Base-by-base conservation (phyloP, 2,888 invertebrate genomes). In the Chalcis sispes region DNA sequence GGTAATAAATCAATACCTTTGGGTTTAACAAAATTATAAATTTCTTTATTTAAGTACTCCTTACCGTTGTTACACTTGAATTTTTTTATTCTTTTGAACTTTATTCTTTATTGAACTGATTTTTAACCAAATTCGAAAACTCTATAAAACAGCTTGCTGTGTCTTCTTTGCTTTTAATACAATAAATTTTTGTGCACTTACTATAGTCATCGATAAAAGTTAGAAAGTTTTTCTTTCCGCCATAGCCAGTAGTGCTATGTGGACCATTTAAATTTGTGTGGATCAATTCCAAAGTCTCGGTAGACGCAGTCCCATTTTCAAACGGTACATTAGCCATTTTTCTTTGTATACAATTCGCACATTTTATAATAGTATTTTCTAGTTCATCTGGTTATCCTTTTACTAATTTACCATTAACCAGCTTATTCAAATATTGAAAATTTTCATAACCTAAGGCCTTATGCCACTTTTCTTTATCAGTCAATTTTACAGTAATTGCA, bases 271-370 rank as follows among this genome's bases (percentile, higher is more conserved):
- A 27, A 69, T 74, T 54, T 32, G 69, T 46, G 18, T 70, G 50
- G 0, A 70, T 54, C 8, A 75, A n/a, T 8, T 70, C 15, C n/a
- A 61, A 7, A 36, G 36, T 66, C 18, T 50, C 27, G 10, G 10
- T 46, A 8, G 46, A 7, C 4, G 15, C 36, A 25, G 52, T 48
- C n/a, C 52, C 48, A 23, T 62, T 62, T 54, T 72, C n/a, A 10
- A 72, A 62, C 0, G 48, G 25, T 50, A 50, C 18, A 66, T 66
- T 73, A 2, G 40, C 10, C 73, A 73, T 66, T 71, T 82, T 32
- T 67, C 72, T 64, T 64, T 54, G 15, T 5, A 72, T 46, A 29
- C 58, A 72, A 8, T 25, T 72, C 0, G 27, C 40, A 29, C 65
- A 72, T 64, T 72, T 72, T 7, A 72, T 5, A 18, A 40, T 23